Percentiles rank a stretch among this genome's conserved stretches.
These are phyloP conservation scores for Pangasianodon hypophthalmus DNA, from an alignment of 2,113 vertebrate species.

Conservation along the genomic window DNA sequence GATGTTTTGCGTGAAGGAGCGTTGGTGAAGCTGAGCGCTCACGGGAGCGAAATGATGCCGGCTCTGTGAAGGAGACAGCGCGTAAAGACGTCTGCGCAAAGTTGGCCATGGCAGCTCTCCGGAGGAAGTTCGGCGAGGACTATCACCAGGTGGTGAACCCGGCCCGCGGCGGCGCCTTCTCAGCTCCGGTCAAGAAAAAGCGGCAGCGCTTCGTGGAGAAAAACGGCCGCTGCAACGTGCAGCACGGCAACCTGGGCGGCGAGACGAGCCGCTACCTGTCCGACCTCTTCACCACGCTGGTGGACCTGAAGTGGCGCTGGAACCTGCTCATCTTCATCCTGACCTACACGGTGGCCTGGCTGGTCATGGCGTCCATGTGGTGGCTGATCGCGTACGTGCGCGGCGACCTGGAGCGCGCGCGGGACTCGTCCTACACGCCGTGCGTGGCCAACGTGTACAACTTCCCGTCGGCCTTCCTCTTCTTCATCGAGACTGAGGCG, in stretches of 20 bases:
- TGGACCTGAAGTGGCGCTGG: slow-evolving; percentile 89
- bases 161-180: slow-evolving; percentile 63
- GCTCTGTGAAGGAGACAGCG: slow-evolving; percentile 3
- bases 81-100: slow-evolving; percentile 26
- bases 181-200: slow-evolving; percentile 78
- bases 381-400: slow-evolving; percentile 86
- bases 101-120: slow-evolving; percentile 77
- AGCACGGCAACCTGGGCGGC: slow-evolving; percentile 85
- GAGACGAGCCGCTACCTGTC: slow-evolving; percentile 87
- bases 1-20: neutral
- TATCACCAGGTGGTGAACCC: slow-evolving; percentile 84
- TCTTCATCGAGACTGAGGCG: slow-evolving; percentile 89
- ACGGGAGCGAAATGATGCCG: neutral
- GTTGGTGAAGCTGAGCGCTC: neutral
- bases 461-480: slow-evolving; percentile 88
- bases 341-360: slow-evolving; percentile 87
- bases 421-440: slow-evolving; percentile 77
- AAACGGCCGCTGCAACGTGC: slow-evolving; percentile 87
- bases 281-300: slow-evolving; percentile 86
- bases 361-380: slow-evolving; percentile 90
- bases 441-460: slow-evolving; percentile 90
- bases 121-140: slow-evolving; percentile 84
- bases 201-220: slow-evolving; percentile 88
- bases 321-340: slow-evolving; percentile 87
- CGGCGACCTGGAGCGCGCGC: slow-evolving; percentile 80